Conservation (phyloP, 2,113 vertebrate species). For the Phoenicopterus ruber region DNA sequence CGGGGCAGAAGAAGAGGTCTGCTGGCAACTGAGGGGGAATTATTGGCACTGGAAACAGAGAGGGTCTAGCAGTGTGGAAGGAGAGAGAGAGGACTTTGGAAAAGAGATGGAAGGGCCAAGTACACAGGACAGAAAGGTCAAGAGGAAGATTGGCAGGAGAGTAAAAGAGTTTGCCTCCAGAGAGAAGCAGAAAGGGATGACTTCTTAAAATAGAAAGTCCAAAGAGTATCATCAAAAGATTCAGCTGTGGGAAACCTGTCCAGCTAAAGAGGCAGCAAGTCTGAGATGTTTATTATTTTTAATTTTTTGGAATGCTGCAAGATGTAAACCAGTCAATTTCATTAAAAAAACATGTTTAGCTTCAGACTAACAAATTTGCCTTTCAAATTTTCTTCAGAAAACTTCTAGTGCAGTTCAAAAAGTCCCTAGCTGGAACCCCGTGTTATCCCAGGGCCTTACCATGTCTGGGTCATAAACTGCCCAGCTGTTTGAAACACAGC, state of each 20-base stretch:
- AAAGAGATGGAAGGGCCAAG: conserved; percentile 28
- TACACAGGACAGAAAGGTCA: conserved; percentile 40
- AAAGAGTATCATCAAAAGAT: conserved; percentile 66
- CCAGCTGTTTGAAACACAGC: neutral
- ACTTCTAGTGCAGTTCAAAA: neutral
- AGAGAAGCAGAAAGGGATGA: conserved; percentile 57
- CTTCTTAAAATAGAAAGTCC: conserved; percentile 62
- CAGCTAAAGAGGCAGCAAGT: conserved; percentile 33
- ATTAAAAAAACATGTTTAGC: neutral
- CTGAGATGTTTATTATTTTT: conserved; percentile 63
- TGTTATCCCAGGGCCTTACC: neutral
- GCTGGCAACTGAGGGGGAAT: neutral
- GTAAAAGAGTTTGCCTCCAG: conserved; percentile 55
- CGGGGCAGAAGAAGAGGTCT: neutral
- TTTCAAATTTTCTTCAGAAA: neutral
- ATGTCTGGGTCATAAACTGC: neutral
- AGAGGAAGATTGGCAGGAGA: conserved; percentile 58
- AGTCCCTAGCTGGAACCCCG: neutral
- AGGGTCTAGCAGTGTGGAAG: neutral
- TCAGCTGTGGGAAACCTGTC: conserved; percentile 71
- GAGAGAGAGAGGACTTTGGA: neutral
- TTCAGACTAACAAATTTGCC: neutral
- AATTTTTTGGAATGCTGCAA: conserved; percentile 38
- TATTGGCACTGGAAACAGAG: neutral
- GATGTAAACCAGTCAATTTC: conserved; percentile 25